Evolutionary conservation across 2,888 invertebrate species (phyloP), one percentile per base, ranked within the genome.

Genomic region (Leuctra nigra): DNA sequence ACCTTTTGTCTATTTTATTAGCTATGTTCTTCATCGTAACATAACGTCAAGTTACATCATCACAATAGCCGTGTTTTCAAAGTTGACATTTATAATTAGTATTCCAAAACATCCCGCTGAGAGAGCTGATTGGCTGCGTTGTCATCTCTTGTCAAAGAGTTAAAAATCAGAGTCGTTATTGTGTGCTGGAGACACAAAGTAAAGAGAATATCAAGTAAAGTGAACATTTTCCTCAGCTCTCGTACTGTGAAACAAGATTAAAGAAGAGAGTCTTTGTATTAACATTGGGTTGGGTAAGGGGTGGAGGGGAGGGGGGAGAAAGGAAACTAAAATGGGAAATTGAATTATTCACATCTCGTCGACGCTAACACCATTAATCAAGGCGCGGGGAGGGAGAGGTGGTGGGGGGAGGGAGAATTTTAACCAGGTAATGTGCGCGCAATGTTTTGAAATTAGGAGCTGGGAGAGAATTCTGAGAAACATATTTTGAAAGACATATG

Each of bases 271-370:
- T n/a, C 55, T 46, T 24, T 47, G 18, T 38, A 23, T 14, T 16
- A 47, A 29, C 52, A 24, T 35, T 16, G 11, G 25, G 18, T 11
- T 4, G 23, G 16, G 18, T 14, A 4, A 4, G 20, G 18, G 55
- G 18, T 6, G 29, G 7, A 29, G 33, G 33, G 47, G 23, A 6
- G 23, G 20, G 33, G 50, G 35, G 36, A 16, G 50, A 50, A 35
- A 35, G 50, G 46, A 47, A 24, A 54, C 29, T 47, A 35, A 60
- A 60, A 60, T 60, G 60, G 58, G 53, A 60, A 60, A 60, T 60
- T 60, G 56, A 60, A 60, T 60, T 60, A 60, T 60, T 60, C 60
- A 60, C 52, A 36, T 46, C 33, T 54, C 54, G 56, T 61, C 60
- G 53, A 50, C 56, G 38, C 54, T 56, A 53, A 47, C 56, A 50